These are phyloP conservation scores for Eristalis tenax DNA, from an alignment of 2,888 invertebrate genomes.

Conservation along the genomic window DNA sequence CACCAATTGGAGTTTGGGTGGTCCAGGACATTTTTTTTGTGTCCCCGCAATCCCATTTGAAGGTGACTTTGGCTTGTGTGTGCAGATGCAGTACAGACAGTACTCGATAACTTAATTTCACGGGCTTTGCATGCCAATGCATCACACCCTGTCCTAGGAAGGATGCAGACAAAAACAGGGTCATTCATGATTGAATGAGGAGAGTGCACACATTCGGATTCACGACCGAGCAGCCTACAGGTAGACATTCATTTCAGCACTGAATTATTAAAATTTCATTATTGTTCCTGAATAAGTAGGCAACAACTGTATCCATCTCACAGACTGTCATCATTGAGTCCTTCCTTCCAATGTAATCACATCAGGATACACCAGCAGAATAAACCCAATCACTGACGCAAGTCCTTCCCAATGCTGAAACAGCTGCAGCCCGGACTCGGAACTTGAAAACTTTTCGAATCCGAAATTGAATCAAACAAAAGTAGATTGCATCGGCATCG, in stretches of 20 bases:
- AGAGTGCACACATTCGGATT: neutral
- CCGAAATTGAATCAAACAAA: conserved; percentile 62
- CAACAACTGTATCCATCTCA: conserved; percentile 25
- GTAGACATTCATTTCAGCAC: conserved; percentile 15
- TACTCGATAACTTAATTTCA: neutral
- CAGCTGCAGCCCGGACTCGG: neutral
- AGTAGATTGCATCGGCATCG: conserved; percentile 61
- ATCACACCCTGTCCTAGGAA: neutral
- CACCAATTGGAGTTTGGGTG: conserved; percentile 40
- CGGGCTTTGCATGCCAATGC: neutral
- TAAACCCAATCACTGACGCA: conserved; percentile 16
- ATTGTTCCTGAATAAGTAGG: conserved; percentile 51
- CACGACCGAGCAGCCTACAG: neutral
- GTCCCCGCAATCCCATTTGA: neutral
- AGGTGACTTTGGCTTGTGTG: too few relatives aligned
- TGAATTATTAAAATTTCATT: conserved; percentile 58
- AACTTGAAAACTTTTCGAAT: conserved; percentile 48
- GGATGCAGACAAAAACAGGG: conserved; percentile 34
- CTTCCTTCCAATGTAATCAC: conserved; percentile 1
- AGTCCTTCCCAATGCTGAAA: conserved; percentile 37
- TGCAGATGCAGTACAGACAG: neutral
- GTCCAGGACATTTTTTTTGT: conserved; percentile 21
- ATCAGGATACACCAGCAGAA: neutral
- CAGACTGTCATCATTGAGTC: conserved; percentile 22
- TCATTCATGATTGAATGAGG: neutral